Percentiles rank a stretch among this genome's conserved stretches.
Evolutionary conservation across 2,797 vertebrate genomes (phyloP).

Genomic region (Percopsis omiscomaycus): DNA sequence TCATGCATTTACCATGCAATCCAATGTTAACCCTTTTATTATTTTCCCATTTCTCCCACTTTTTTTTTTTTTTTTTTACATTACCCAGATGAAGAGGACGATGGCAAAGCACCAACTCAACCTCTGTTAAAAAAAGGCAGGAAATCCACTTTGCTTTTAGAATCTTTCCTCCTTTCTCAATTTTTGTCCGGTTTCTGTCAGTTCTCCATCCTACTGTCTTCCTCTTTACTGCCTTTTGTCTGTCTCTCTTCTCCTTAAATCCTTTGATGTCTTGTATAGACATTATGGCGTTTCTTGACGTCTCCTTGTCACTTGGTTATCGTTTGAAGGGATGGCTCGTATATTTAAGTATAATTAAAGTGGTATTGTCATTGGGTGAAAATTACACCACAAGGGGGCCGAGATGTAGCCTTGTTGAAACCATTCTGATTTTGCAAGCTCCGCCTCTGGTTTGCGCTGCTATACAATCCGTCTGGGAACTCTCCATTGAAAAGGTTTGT

Average conservation of each 20-base stretch:
- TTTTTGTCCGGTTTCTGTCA: neutral
- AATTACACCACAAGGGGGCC: no score
- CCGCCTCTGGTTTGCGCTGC: no score
- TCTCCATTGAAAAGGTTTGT: no score
- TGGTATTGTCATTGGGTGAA: no score
- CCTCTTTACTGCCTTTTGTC: constrained; percentile 17
- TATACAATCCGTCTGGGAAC: no score
- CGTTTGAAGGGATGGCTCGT: no score
- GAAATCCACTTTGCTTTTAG: constrained; percentile 76
- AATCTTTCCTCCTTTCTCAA: constrained; percentile 9
- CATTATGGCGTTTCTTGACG: no score
- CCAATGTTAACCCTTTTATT: constrained; percentile 74
- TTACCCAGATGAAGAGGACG: constrained; percentile 92
- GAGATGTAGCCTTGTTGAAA: no score
- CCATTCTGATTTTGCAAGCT: no score
- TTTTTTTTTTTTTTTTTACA: constrained; percentile 75
- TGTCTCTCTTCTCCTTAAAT: constrained; percentile 5
- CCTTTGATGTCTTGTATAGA: neutral
- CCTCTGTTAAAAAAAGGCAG: constrained; percentile 99
- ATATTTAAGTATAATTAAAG: no score
- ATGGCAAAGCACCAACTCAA: constrained; percentile 90
- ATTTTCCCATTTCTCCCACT: constrained; percentile 59
- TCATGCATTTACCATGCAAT: constrained; percentile 33
- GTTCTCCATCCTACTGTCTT: constrained; percentile 12
- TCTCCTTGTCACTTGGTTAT: no score